Conservation (phyloP, 2,113 vertebrate species). For the Brachirus orientalis region DNA sequence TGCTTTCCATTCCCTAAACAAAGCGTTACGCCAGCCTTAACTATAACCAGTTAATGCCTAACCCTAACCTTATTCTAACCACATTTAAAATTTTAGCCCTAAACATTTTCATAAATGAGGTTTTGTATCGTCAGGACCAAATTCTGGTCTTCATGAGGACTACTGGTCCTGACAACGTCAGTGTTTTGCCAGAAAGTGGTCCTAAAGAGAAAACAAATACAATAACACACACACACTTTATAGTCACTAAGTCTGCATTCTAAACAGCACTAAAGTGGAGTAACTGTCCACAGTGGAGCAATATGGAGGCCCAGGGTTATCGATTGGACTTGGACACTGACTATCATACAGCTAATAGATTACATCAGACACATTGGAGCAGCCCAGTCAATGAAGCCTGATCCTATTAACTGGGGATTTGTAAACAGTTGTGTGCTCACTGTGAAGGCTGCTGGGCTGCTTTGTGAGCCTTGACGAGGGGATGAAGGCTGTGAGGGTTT, state of each 20-base stretch:
- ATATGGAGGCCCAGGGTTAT: conserved; percentile 75
- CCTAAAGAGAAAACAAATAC: not conserved
- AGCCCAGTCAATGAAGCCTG: conserved; percentile 81
- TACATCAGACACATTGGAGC: conserved; percentile 79
- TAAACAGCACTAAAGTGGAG: conserved; percentile 74
- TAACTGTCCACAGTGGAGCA: conserved; percentile 78
- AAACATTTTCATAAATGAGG: no score
- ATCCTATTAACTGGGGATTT: conserved; percentile 84
- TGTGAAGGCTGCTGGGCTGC: conserved; percentile 72
- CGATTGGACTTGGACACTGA: conserved; percentile 78
- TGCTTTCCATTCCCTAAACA: no score
- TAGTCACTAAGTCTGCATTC: conserved; percentile 68
- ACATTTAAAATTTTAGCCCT: no score
- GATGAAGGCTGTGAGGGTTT: conserved; percentile 47
- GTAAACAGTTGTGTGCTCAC: conserved; percentile 81
- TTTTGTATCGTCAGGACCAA: no score
- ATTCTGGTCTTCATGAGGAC: no score
- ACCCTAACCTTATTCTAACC: no score
- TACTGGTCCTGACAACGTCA: no score
- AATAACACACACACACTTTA: conserved; percentile 40
- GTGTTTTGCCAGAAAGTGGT: no score
- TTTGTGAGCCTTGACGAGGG: conserved; percentile 69
- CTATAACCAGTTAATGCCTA: no score
- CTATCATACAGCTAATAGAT: conserved; percentile 84
- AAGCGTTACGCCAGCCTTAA: no score